These are phyloP conservation scores for Balaeniceps rex DNA, from an alignment of 2,113 vertebrate species.

Conservation along the genomic window DNA sequence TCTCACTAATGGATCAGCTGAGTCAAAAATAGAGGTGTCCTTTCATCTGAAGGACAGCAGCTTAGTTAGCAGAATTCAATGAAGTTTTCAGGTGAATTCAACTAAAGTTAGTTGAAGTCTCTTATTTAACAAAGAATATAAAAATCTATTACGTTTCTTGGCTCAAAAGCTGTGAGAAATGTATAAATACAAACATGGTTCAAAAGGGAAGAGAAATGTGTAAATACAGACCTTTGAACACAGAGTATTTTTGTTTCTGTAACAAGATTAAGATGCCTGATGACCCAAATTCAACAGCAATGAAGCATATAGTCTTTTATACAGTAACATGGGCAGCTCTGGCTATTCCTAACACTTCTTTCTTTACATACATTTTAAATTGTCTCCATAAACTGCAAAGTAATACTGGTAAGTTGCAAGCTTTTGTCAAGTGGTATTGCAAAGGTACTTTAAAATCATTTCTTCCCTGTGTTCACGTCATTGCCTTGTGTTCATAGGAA, in stretches of 20 bases:
- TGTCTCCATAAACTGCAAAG: background rate
- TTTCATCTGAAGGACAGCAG: background rate
- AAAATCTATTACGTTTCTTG: background rate
- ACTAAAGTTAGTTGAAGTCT: background rate
- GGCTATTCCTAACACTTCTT: background rate
- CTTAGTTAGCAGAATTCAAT: background rate
- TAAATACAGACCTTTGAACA: background rate
- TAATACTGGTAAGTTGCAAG: background rate
- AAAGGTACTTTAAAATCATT: background rate
- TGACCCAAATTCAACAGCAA: background rate
- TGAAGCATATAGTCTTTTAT: background rate
- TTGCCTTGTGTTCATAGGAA: background rate
- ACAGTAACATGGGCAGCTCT: background rate
- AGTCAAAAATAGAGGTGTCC: background rate
- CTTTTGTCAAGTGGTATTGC: background rate
- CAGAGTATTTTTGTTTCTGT: background rate
- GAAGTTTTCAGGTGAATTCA: background rate
- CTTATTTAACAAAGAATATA: background rate
- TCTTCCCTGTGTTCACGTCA: background rate
- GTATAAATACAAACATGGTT: background rate
- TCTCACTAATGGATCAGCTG: background rate
- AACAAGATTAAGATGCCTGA: background rate
- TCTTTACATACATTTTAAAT: background rate
- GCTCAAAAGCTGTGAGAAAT: background rate
- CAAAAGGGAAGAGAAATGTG: background rate